Evolutionary conservation across 2,797 vertebrate species (phyloP).

Genomic region (Mormyrops attenuatus): DNA sequence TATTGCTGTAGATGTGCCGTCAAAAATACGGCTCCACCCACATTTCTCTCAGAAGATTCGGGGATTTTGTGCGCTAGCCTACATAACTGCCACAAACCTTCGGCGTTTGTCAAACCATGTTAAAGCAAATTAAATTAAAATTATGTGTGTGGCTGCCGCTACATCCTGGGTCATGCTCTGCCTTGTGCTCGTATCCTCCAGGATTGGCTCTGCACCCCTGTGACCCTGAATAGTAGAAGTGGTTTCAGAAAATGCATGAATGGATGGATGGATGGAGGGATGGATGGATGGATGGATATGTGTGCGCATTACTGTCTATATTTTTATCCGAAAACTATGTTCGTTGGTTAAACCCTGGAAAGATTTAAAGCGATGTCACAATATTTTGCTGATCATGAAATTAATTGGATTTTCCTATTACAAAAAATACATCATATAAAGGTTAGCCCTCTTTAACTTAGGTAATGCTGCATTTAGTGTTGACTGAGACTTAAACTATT

Average conservation of each 20-base stretch:
- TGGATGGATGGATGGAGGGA: background rate
- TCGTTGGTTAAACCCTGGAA: background rate
- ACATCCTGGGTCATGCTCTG: background rate
- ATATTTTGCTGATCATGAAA: background rate
- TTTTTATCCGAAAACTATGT: background rate
- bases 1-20: constrained; percentile 29
- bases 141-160: background rate
- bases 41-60: background rate
- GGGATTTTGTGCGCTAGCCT: background rate
- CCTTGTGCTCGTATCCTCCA: background rate
- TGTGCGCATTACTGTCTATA: background rate
- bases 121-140: background rate
- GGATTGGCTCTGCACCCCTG: background rate
- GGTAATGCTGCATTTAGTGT: background rate
- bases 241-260: too few species aligned
- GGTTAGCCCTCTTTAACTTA: background rate
- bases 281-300: too few species aligned
- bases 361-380: background rate
- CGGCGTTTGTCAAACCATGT: background rate
- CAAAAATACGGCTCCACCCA: background rate
- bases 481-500: background rate
- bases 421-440: background rate
- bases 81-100: background rate
- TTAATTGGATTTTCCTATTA: background rate
- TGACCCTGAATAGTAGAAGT: background rate